Conservation (phyloP, 2,113 vertebrate genomes). For the Amphiprion percula region DNA sequence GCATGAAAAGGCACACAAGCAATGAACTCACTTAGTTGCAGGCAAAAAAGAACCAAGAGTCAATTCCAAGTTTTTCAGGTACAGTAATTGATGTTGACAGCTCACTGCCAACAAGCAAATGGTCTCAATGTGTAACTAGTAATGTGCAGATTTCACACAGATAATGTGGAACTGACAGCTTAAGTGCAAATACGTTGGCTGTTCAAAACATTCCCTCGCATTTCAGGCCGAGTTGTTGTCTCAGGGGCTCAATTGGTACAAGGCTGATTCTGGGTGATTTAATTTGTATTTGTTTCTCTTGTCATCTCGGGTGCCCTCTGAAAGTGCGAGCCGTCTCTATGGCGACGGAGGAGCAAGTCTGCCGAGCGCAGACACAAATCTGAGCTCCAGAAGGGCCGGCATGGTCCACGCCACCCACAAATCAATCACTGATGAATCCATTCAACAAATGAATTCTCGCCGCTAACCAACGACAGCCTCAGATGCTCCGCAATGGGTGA, state of each 20-base stretch:
- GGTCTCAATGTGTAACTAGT: background rate
- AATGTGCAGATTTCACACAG: background rate
- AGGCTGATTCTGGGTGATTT: conserved; percentile 45
- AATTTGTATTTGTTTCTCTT: conserved; percentile 59
- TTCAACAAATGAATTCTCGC: conserved; percentile 41
- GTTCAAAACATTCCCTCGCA: conserved; percentile 10
- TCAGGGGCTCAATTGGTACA: conserved; percentile 15
- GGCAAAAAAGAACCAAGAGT: background rate
- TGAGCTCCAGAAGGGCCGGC: background rate
- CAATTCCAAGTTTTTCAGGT: background rate
- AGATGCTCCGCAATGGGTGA: conserved; percentile 34
- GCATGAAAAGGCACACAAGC: background rate
- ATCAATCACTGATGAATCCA: conserved; percentile 59
- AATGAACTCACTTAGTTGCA: background rate
- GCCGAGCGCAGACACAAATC: conserved; percentile 18
- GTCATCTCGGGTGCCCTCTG: conserved; percentile 24
- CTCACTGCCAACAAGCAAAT: background rate
- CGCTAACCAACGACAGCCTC: conserved; percentile 5
- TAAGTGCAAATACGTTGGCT: background rate
- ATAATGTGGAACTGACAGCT: background rate
- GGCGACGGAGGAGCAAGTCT: conserved; percentile 20
- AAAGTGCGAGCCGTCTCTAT: conserved; percentile 38
- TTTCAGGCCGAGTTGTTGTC: conserved; percentile 23
- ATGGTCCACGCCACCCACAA: conserved; percentile 16
- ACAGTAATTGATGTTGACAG: conserved; percentile 1